Base-by-base conservation (phyloP, 2,113 vertebrate species). In the Vulpes vulpes region DNA sequence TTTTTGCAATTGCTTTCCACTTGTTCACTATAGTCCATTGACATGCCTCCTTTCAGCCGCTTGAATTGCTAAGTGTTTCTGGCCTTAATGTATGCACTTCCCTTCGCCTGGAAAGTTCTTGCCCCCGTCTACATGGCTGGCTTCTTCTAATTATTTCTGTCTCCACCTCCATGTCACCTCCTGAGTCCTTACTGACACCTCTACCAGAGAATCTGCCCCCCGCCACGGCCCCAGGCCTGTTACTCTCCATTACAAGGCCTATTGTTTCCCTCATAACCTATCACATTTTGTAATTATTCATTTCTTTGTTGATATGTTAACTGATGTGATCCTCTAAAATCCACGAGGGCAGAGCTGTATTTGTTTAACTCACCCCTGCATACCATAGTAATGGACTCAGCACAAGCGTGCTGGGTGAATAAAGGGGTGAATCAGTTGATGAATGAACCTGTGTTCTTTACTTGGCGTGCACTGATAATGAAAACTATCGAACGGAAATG, bases 131-230 rank as follows among this genome's bases (percentile, higher is more conserved):
- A 8, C 38, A 79, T 64, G 25, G 25, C 73, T 91, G 35, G 3
- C 12, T 60, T 90, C 57, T 95, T 86, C 90, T 91, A 23, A 89
- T 62, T 73, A 53, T 79, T 79, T 79, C 53, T 89, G 49, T 79
- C 23, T 79, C 32, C 16, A 17, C 22, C 69, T 86, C 30, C 16
- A 8, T 30, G 35, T 78, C 11, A 78, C 59, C 59, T 78, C 23
- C 30, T 69, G 16, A 59, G 53, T 86, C 81, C 62, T 38, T 69
- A 59, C 17, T 71, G 60, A 95, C 60, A 67, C 22, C 3, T 59
- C 15, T 8, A 60, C 53, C 30, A 74, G 73, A 64, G 55, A 84
- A 53, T 53, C 30, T 64, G 30, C 69, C 43, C 25, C 43, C 23
- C 43, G 6, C 43, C 43, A 35, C 43, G 5, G 1, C 43, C 43